A percentile compares a stretch with the other conserved stretches of the same genome.
phyloP scores from a whole-genome alignment of 2,113 vertebrate genomes.

The Craseonycteris thonglongyai region DNA sequence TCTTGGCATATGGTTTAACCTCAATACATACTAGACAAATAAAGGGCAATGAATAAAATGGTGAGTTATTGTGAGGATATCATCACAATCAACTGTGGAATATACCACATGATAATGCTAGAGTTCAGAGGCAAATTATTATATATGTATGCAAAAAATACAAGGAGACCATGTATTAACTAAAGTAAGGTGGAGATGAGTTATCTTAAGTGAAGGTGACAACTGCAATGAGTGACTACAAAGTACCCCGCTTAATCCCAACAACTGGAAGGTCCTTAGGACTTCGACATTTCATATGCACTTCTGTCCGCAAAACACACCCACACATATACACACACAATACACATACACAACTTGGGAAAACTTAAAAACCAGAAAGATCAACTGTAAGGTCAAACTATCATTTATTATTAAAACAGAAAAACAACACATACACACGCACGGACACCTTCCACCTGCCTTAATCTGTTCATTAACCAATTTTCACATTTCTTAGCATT shows the following conservation, averaged over 20 bases:
- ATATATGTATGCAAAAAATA: not conserved
- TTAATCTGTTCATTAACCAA: not conserved
- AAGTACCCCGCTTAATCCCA: not conserved
- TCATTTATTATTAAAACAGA: not conserved
- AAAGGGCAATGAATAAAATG: not conserved
- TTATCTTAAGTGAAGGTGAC: not conserved
- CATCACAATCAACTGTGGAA: not conserved
- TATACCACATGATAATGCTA: not conserved
- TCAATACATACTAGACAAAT: not conserved
- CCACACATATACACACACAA: not conserved
- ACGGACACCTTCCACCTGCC: not conserved
- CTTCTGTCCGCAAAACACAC: not conserved
- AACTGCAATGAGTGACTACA: not conserved
- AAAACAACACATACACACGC: not conserved
- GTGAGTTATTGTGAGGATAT: not conserved
- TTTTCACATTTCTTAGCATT: not conserved
- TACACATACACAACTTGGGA: not conserved
- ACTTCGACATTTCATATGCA: not conserved
- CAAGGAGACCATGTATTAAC: not conserved
- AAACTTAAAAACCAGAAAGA: not conserved
- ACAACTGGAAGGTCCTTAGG: not conserved
- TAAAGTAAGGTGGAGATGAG: not conserved
- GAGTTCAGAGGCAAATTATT: not conserved
- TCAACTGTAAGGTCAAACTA: not conserved
- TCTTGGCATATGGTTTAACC: not conserved